phyloP scores from a whole-genome alignment of 2,797 vertebrate species.

The Sparus aurata region DNA sequence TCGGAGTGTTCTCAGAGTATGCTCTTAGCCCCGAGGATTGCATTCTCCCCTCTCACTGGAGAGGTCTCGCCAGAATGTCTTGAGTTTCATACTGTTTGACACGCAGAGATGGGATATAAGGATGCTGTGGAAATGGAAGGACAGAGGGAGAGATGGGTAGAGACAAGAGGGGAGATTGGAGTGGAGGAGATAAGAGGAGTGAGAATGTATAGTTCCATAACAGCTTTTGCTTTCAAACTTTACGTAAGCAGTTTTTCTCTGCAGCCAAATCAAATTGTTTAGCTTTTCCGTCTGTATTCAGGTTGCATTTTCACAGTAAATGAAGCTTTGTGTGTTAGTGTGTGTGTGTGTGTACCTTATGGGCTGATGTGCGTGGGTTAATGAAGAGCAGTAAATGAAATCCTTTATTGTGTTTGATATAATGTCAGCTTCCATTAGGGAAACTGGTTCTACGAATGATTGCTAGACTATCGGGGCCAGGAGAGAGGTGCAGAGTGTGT shows the following conservation, averaged over 20 bases:
- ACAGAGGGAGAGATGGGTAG: constrained; percentile 43
- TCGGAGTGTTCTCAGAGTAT: constrained; percentile 1
- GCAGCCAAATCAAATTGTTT: constrained; percentile 84
- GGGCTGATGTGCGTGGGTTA: constrained; percentile 79
- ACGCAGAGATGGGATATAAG: constrained; percentile 40
- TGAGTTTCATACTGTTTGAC: constrained; percentile 50
- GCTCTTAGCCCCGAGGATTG: constrained; percentile 19
- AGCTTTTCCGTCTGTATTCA: constrained; percentile 60
- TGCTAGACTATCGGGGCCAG: constrained; percentile 72
- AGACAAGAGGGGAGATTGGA: constrained; percentile 57
- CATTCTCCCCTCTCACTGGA: constrained; percentile 7
- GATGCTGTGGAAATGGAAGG: constrained; percentile 40
- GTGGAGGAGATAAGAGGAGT: constrained; percentile 39
- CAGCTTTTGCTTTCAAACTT: constrained; percentile 62
- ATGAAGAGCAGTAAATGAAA: constrained; percentile 96
- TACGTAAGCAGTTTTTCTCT: constrained; percentile 84
- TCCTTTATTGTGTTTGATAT: constrained; percentile 98
- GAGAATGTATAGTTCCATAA: constrained; percentile 31
- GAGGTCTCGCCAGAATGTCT: constrained; percentile 19
- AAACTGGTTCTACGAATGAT: constrained; percentile 78
- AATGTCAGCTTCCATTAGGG: constrained; percentile 96
- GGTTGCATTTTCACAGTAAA: constrained; percentile 70
- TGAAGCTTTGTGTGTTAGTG: background rate
- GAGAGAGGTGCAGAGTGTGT: constrained; percentile 26
- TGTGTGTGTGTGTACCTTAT: constrained; percentile 73